A percentile compares a stretch with the other conserved stretches of the same genome.
Evolutionary conservation across 37 sponge, comb jelly and placozoan genomes (phyloP).

Genomic region (Hexactinellida sp.): DNA sequence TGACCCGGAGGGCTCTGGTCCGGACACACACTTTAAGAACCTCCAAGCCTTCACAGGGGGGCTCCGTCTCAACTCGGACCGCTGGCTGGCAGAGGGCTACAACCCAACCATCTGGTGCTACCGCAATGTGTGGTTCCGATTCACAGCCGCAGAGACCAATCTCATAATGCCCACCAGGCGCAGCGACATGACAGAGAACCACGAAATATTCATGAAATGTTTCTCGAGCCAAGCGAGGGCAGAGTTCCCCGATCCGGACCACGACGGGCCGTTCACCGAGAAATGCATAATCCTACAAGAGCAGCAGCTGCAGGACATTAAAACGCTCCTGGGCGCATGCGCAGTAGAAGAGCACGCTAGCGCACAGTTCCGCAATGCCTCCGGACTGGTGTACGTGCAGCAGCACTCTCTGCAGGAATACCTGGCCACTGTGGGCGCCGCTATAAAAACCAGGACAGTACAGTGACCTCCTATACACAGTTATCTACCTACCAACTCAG

Average conservation of each 20-base stretch:
- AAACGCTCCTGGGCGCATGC: neutral
- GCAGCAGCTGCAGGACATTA: neutral
- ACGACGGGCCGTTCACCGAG: slow-evolving; percentile 8
- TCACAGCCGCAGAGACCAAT: neutral
- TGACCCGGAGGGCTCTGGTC: neutral
- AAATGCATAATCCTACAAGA: neutral
- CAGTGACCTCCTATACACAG: neutral
- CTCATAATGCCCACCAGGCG: neutral
- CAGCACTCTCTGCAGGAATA: neutral
- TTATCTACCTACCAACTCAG: too few species aligned
- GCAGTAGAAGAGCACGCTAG: neutral
- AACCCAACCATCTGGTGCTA: slow-evolving; percentile 15
- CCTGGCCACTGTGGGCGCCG: neutral
- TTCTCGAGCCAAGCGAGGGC: slow-evolving; percentile 1
- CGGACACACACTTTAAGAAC: slow-evolving; percentile 1
- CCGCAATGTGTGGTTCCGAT: neutral
- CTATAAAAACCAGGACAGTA: neutral
- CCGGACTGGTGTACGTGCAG: neutral
- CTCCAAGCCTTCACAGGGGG: neutral
- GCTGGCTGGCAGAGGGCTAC: slow-evolving; percentile 5
- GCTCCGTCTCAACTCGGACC: neutral
- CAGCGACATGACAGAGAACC: neutral
- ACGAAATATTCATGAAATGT: neutral
- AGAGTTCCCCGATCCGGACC: neutral
- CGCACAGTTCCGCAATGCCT: neutral